These are phyloP conservation scores for Marasmarcha lunaedactyla DNA, from an alignment of 2,888 invertebrate species.

Conservation along the genomic window DNA sequence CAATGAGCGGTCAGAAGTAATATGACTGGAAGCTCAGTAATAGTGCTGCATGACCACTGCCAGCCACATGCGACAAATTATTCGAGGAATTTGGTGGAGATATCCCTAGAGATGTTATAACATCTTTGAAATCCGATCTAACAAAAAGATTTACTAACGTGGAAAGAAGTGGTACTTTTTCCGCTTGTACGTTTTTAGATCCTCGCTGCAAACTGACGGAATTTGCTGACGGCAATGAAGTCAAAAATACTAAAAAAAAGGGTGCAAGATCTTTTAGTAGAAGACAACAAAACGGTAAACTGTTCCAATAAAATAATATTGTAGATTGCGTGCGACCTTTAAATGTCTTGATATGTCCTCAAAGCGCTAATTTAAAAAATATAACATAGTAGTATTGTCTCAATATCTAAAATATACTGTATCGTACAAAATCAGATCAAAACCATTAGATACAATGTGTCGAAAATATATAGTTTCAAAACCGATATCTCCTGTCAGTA, in stretches of 20 bases:
- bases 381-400: too few species aligned
- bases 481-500: too few species aligned
- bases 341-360: too few species aligned
- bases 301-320: too few species aligned
- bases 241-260: slow-evolving; percentile 9
- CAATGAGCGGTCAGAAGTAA: slow-evolving; percentile 4
- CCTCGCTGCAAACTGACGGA: slow-evolving; percentile 14
- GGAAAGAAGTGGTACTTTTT: slow-evolving; percentile 15
- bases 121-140: slow-evolving; percentile 7
- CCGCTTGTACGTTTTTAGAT: slow-evolving; percentile 14
- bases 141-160: slow-evolving; percentile 7
- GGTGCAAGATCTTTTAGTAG: slow-evolving; percentile 7
- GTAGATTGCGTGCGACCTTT: too few species aligned
- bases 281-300: background rate
- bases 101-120: background rate
- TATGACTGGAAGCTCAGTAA: slow-evolving; percentile 2
- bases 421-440: too few species aligned
- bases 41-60: background rate
- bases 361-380: too few species aligned
- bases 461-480: too few species aligned
- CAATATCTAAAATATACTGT: too few species aligned
- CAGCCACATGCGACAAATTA: background rate
- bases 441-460: too few species aligned
- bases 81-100: background rate
- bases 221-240: slow-evolving; percentile 13